These are phyloP conservation scores for Gopherus flavomarginatus DNA, from an alignment of 2,113 vertebrate genomes.

Conservation along the genomic window DNA sequence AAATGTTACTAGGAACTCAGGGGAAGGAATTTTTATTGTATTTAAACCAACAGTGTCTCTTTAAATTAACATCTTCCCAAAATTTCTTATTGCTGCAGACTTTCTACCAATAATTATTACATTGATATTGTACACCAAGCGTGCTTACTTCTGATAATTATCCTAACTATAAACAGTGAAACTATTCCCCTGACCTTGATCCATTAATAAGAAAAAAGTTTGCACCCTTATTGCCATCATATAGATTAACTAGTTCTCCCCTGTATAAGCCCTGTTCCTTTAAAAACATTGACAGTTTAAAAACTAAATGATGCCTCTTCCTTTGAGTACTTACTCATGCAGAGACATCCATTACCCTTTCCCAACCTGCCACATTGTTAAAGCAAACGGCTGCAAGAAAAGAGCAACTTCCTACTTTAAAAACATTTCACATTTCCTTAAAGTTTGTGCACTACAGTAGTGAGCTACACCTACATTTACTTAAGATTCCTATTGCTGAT, in stretches of 20 bases:
- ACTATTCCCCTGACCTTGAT: conserved; percentile 23
- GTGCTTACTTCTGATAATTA: conserved; percentile 52
- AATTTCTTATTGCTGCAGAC: conserved; percentile 49
- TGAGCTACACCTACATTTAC: conserved; percentile 48
- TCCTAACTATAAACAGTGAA: conserved; percentile 60
- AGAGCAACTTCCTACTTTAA: background rate
- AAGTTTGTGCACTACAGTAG: conserved; percentile 45
- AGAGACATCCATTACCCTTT: background rate
- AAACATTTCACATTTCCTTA: conserved; percentile 20
- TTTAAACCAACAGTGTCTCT: background rate
- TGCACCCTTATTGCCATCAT: background rate
- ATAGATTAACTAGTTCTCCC: background rate
- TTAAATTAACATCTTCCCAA: background rate
- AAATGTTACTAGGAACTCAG: conserved; percentile 12
- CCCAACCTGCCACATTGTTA: background rate
- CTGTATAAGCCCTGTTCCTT: background rate
- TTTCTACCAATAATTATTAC: background rate
- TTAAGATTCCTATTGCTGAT: conserved; percentile 50
- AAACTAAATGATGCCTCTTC: background rate
- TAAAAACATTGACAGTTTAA: background rate
- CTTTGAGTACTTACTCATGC: background rate
- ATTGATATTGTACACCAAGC: background rate
- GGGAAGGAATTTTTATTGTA: conserved; percentile 8
- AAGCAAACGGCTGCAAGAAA: background rate
- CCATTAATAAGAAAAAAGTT: conserved; percentile 58